A percentile compares a stretch with the other conserved stretches of the same genome.
phyloP scores from a whole-genome alignment of 2,113 vertebrate genomes.

The Platichthys flesus region DNA sequence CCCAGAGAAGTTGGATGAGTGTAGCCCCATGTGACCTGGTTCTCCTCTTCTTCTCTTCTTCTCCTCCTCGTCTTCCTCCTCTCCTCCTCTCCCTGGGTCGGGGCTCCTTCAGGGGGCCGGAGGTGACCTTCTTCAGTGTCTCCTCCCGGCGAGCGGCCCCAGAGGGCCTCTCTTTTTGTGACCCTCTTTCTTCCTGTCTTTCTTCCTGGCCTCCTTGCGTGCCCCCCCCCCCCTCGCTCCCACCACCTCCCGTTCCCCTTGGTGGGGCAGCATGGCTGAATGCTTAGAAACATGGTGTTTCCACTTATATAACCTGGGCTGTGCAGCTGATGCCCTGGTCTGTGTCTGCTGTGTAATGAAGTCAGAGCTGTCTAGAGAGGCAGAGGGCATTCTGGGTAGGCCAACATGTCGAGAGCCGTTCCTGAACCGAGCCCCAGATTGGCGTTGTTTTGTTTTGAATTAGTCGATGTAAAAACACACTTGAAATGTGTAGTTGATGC shows the following conservation, averaged over 20 bases:
- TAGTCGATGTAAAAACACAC: background rate
- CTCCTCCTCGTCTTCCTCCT: background rate
- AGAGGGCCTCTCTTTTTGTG: conserved; percentile 70
- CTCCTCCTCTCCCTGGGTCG: conserved; percentile 12
- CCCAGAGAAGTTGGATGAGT: conserved; percentile 34
- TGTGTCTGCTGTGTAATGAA: conserved; percentile 73
- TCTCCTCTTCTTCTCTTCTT: conserved; percentile 11
- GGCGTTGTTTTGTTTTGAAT: background rate
- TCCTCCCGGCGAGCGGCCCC: conserved; percentile 60
- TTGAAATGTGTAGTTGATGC: background rate
- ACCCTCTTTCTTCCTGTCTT: conserved; percentile 51
- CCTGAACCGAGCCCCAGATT: conserved; percentile 38
- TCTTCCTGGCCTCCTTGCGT: conserved; percentile 40
- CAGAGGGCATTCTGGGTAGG: conserved; percentile 75
- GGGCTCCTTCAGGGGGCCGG: conserved; percentile 67
- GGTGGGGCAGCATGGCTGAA: conserved; percentile 50
- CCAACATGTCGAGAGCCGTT: conserved; percentile 60
- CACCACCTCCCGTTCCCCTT: conserved; percentile 30
- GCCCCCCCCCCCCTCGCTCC: background rate
- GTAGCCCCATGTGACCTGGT: conserved; percentile 53
- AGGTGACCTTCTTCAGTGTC: conserved; percentile 73
- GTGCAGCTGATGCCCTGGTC: conserved; percentile 72
- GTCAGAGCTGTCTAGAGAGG: conserved; percentile 70
- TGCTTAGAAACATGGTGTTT: conserved; percentile 62
- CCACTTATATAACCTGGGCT: conserved; percentile 76